Base-by-base conservation (phyloP, 2,888 invertebrate species). In the Thera obeliscata region DNA sequence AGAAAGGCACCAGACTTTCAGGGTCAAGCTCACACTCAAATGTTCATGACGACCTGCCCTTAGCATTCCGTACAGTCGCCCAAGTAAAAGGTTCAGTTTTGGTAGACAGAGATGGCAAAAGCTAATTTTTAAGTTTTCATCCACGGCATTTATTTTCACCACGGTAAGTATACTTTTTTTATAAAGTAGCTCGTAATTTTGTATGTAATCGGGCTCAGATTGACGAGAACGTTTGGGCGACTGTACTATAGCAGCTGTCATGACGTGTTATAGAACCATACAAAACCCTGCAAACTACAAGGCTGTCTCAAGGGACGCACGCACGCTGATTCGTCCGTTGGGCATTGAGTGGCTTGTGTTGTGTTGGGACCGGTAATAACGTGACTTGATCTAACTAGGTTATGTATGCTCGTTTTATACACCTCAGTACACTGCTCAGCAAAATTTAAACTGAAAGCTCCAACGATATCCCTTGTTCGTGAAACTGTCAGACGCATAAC, bases 341-440 rank as follows among this genome's bases (percentile, higher is more conserved):
- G 66, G 70, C 56, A 69, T 50, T 65, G 50, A 72, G 67, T 65
- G 54, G 60, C 52, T 38, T 41, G 41, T 35, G 56, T 50, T 56
- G 43, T 41, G 55, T 56, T 49, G 60, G 41, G 56, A 55, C 64
- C 54, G 48, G 56, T 50, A 65, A 65, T 60, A 64, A 56, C 55
- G 9, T 49, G 46, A 58, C 33, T 41, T 36, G 58, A 11, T n/a
- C 38, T 57, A 22, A 57, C 63, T 64, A 5, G 49, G 43, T 60
- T 60, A 60, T 33, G 22, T 60, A 65, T 60, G 56, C 60, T 41
- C n/a, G 46, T 38, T 38, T 1, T 22, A 22, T 22, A 22, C 22
- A 22, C 22, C 22, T 22, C 38, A 38, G 38, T 38, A 1, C 38
- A 38, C 43, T 7, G 43, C 43, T 8, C 0, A 4, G 38, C 38